Evolutionary conservation across 2,797 vertebrate species (phyloP), one percentile per base, ranked within the genome.

Genomic region (Oreochromis mossambicus): DNA sequence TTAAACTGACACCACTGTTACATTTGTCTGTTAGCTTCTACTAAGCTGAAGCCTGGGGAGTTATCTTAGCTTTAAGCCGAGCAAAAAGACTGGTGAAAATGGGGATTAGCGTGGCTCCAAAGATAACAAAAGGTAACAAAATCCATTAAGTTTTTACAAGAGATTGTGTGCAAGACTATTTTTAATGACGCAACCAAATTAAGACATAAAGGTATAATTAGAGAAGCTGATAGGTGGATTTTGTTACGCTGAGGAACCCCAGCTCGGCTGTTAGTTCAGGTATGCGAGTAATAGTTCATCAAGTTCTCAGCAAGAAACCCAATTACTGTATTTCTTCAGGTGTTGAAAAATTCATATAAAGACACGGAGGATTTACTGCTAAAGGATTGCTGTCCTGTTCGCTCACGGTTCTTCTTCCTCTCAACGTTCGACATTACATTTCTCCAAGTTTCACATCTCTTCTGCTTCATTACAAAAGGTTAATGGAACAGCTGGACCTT

Each of bases 401-500:
- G 19, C 50, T 81, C 34, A 46, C 54, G 79, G 55, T 56, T 48
- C 73, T 81, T 54, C 75, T 85, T 78, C 58, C 56, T 86, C 63
- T 84, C 80, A 85, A 86, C 87, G 75, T 87, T 63, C 34, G 38
- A 78, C 86, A 83, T 87, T 83, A 88, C 77, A 88, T 79, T 88
- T 89, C 78, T 75, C 79, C 87, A 83, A 54, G 82, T 83, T 82
- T 88, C 84, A 66, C 55, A 56, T 77, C 80, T 81, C 88, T 81
- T 85, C 84, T 66, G 86, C 87, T 91, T 93, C 88, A 93, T 93
- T 92, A 88, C 68, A 36, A 88, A 89, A 94, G 92, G 91, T 94
- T 93, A 94, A 95, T 94, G 87, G 91, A 92, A 92, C 86, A 87
- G 78, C 68, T 54, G 82, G 89, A 93, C 93, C 88, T 88, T 85